Evolutionary conservation across 2,888 invertebrate genomes (phyloP).

Genomic region (Metopia argyrocephala): DNA sequence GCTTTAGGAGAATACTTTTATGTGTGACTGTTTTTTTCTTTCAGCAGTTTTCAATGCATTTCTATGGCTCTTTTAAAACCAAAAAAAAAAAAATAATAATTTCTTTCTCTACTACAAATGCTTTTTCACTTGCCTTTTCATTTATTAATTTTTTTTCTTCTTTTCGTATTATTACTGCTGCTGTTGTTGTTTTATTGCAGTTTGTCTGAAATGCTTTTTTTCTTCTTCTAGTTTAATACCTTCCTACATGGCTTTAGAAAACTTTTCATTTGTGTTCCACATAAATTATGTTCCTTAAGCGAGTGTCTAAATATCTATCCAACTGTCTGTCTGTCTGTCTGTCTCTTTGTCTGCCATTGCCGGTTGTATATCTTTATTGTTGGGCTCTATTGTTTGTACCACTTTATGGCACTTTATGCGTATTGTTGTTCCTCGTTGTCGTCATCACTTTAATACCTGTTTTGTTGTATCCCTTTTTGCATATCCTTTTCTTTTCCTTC

Average conservation of each 20-base stretch:
- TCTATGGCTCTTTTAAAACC: no score
- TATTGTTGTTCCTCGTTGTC: no score
- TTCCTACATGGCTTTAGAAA: neutral
- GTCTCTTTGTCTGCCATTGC: neutral
- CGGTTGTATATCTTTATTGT: neutral
- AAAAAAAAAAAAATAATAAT: no score
- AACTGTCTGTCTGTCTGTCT: neutral
- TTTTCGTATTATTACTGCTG: neutral
- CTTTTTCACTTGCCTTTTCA: neutral
- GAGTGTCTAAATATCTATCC: no score
- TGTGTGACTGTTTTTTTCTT: no score
- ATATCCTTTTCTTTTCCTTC: neutral
- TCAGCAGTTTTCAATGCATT: no score
- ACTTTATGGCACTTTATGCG: neutral
- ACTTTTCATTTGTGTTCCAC: no score
- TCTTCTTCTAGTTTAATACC: neutral
- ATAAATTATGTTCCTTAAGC: neutral
- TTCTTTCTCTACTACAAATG: neutral
- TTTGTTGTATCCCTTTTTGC: neutral
- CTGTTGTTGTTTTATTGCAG: slow-evolving; percentile 27
- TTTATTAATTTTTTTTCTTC: neutral
- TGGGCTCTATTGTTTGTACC: neutral
- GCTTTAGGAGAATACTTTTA: no score
- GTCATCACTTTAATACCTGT: neutral
- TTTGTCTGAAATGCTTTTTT: slow-evolving; percentile 13